These are phyloP conservation scores for Onychomys torridus DNA, from an alignment of 2,797 vertebrate species.

Conservation along the genomic window DNA sequence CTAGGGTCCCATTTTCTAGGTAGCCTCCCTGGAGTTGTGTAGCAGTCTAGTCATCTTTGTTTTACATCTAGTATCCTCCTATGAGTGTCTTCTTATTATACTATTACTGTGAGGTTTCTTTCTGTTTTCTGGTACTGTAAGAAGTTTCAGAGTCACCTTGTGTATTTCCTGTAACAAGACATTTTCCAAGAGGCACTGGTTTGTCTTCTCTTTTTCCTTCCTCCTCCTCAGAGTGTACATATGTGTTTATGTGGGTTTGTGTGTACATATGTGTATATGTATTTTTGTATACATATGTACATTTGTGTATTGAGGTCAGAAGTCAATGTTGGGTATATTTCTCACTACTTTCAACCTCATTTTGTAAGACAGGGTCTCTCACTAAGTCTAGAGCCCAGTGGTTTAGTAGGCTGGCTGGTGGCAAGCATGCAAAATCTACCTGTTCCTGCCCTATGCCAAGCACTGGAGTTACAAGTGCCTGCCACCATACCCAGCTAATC, in stretches of 20 bases:
- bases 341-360: not conserved
- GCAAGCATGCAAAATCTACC: not conserved
- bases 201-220: not conserved
- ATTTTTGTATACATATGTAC: not conserved
- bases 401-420: not conserved
- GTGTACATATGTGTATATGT: not conserved
- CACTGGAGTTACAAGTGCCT: not conserved
- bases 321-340: not conserved
- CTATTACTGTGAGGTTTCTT: not conserved
- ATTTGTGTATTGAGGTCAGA: not conserved
- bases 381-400: not conserved
- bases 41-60: no score
- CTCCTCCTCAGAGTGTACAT: not conserved
- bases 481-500: not conserved
- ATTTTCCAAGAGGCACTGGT: not conserved
- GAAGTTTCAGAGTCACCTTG: not conserved
- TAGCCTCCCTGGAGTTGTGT: no score
- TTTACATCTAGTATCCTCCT: no score
- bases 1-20: no score
- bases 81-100: not conserved
- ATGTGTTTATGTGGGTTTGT: not conserved
- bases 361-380: not conserved
- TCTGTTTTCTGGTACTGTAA: not conserved
- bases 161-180: not conserved
- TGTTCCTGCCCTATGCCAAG: no score